Evolutionary conservation across 2,888 invertebrate species (phyloP).

Genomic region (Pristionchus exspectatus): DNA sequence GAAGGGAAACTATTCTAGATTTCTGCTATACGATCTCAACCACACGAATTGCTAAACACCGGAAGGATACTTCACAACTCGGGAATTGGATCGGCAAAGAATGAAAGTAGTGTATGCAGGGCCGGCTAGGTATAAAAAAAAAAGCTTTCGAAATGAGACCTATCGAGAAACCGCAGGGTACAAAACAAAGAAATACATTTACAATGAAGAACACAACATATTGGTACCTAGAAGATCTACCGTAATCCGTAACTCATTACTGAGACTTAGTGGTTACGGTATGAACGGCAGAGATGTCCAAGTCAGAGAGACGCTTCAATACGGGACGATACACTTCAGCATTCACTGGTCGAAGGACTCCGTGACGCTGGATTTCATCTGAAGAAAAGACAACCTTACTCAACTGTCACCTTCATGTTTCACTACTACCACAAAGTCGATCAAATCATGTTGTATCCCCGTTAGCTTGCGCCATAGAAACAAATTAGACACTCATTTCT

Average conservation of each 20-base stretch:
- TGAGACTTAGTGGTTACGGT: conserved; percentile 61
- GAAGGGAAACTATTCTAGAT: conserved; percentile 10
- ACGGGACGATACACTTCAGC: conserved; percentile 93
- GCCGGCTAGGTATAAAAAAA: not conserved
- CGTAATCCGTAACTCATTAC: conserved; percentile 11
- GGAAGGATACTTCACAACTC: conserved; percentile 30
- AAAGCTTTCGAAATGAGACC: conserved; percentile 22
- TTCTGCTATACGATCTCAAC: conserved; percentile 21
- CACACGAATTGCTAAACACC: not conserved
- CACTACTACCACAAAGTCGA: not conserved
- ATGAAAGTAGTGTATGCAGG: not conserved
- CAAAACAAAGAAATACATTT: conserved; percentile 41
- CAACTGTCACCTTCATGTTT: not conserved
- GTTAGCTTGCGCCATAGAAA: not conserved
- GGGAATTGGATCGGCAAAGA: conserved; percentile 4
- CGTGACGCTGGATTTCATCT: conserved; percentile 97
- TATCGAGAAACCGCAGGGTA: conserved; percentile 14
- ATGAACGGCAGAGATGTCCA: conserved; percentile 74
- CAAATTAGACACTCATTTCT: not conserved
- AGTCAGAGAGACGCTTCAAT: conserved; percentile 87
- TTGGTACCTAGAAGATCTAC: conserved; percentile 13
- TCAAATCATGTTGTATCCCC: not conserved
- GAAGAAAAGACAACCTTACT: conserved; percentile 63
- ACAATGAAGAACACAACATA: conserved; percentile 15
- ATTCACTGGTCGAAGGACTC: conserved; percentile 92